These are phyloP conservation scores for Stegophylla sp. DNA, from an alignment of 2,888 invertebrate species.

Conservation along the genomic window DNA sequence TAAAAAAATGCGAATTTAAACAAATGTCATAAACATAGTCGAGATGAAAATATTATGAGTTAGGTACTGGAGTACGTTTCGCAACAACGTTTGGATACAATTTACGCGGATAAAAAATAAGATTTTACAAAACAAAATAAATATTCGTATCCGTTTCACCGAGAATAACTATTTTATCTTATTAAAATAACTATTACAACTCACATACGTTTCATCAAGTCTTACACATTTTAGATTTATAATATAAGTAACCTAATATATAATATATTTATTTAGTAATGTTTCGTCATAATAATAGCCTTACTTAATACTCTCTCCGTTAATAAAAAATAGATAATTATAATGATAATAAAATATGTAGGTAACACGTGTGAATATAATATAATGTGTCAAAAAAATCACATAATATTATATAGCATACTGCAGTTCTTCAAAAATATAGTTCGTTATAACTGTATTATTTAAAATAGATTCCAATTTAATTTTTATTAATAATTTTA, in stretches of 20 bases:
- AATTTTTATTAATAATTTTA: too few species aligned
- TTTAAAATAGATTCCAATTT: too few species aligned
- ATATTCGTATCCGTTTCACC: neutral
- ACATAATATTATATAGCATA: neutral
- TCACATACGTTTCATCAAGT: neutral
- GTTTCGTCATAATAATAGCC: too few species aligned
- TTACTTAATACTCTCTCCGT: conserved; percentile 23
- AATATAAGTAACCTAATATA: too few species aligned
- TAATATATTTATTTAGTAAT: too few species aligned
- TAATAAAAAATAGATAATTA: conserved; percentile 1
- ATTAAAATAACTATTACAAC: neutral
- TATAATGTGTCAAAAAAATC: neutral
- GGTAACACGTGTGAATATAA: neutral
- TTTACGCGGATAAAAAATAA: neutral
- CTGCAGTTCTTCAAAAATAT: neutral
- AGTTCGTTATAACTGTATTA: neutral
- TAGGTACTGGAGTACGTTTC: too few species aligned
- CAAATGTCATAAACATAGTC: too few species aligned
- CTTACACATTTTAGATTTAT: neutral
- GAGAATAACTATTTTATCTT: neutral
- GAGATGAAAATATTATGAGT: too few species aligned
- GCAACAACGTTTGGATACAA: neutral
- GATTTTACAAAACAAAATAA: too few species aligned
- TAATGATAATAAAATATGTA: neutral
- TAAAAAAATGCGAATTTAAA: too few species aligned